Percentiles rank a stretch among this genome's conserved stretches.
phyloP scores from a whole-genome alignment of 1,140 invertebrate species.

The Phymorhynchus buccinoides region DNA sequence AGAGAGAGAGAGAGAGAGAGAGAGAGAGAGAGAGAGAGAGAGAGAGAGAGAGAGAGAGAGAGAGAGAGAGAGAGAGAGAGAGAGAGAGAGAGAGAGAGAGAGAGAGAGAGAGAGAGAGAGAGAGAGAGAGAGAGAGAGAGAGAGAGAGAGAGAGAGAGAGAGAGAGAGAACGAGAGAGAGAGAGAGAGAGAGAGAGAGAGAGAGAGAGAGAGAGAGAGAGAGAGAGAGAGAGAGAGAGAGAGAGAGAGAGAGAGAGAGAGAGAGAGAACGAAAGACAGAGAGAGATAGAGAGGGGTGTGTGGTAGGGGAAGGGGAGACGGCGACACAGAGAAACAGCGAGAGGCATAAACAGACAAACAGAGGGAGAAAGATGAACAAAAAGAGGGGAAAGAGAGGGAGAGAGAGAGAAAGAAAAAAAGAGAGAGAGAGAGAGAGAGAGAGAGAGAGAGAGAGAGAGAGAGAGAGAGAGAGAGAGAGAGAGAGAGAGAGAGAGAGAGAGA shows the following conservation, averaged over 20 bases:
- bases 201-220: neutral
- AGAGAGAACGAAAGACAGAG: neutral
- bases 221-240: neutral
- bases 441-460: neutral
- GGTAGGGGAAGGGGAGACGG: neutral
- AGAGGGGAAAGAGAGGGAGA: neutral
- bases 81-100: neutral
- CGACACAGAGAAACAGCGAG: neutral
- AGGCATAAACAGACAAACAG: neutral
- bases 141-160: neutral
- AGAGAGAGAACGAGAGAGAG: neutral
- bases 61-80: neutral
- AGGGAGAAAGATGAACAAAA: neutral
- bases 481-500: too few species aligned
- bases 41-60: neutral
- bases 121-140: neutral
- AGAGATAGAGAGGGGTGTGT: neutral
- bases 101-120: neutral
- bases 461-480: too few species aligned
- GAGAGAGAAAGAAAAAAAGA: neutral
- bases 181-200: neutral
- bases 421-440: neutral
- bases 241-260: neutral
- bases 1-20: constrained; percentile 13
- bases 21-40: neutral